These are phyloP conservation scores for Leptoclinus maculatus DNA, from an alignment of 2,797 vertebrate species.

Conservation along the genomic window DNA sequence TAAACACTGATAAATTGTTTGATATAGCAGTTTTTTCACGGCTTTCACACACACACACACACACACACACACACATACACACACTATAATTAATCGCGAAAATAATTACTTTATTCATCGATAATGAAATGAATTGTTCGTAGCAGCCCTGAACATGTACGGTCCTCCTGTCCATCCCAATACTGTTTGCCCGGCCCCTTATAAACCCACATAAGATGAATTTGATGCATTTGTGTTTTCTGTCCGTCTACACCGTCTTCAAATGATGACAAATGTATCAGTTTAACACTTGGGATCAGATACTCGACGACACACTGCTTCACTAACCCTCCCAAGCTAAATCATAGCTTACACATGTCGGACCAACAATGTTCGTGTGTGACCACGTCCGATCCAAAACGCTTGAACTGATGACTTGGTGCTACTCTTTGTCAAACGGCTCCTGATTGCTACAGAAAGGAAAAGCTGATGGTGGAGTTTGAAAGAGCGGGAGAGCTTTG, in stretches of 20 bases:
- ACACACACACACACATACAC: too few relatives aligned
- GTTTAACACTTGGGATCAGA: background rate
- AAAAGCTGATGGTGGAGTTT: conserved; percentile 54
- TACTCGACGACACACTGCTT: background rate
- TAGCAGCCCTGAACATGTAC: background rate
- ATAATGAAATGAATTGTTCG: too few relatives aligned
- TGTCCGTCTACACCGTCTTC: background rate
- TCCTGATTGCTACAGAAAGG: too few relatives aligned
- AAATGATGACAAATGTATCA: background rate
- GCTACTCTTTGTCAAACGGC: conserved; percentile 43
- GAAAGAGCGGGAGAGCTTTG: conserved; percentile 59
- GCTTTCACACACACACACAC: too few relatives aligned
- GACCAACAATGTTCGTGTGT: background rate
- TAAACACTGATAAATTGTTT: too few relatives aligned
- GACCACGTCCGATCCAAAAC: conserved; percentile 27
- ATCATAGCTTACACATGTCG: background rate
- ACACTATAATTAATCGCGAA: too few relatives aligned
- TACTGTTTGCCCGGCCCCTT: background rate
- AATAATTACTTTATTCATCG: too few relatives aligned
- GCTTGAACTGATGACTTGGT: conserved; percentile 57
- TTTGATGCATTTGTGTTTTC: background rate
- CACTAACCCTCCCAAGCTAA: background rate
- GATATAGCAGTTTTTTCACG: too few relatives aligned
- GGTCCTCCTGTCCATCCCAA: too few relatives aligned
- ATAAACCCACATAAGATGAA: background rate